phyloP scores from a whole-genome alignment of 1,140 invertebrate species.

The Pristionchus pacificus region DNA sequence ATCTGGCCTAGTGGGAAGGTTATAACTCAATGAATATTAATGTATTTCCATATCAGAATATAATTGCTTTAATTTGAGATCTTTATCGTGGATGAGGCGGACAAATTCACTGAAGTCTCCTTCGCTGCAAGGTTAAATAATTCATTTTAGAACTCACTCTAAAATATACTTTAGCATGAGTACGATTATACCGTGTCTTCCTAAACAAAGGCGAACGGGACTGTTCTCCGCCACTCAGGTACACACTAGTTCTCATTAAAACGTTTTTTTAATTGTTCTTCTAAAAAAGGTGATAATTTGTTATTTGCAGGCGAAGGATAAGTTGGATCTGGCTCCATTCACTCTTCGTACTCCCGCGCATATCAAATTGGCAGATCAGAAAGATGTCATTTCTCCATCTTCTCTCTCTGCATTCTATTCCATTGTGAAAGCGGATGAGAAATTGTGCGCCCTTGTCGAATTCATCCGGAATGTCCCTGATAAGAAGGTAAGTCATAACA shows the following conservation, averaged over 20 bases:
- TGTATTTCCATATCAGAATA: background rate
- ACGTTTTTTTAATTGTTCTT: too few relatives aligned
- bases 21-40: background rate
- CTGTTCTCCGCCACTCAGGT: conserved; percentile 93
- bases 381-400: conserved; percentile 30
- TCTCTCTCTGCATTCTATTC: conserved; percentile 70
- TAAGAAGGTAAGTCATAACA: conserved; percentile 66
- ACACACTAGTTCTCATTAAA: too few relatives aligned
- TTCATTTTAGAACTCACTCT: conserved; percentile 4
- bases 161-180: conserved; percentile 66
- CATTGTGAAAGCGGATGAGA: conserved; percentile 67
- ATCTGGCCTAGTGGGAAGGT: background rate
- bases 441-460: conserved; percentile 71
- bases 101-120: conserved; percentile 83
- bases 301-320: conserved; percentile 71
- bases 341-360: conserved; percentile 89
- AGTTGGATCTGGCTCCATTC: conserved; percentile 82
- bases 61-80: conserved; percentile 69
- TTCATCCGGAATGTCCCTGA: conserved; percentile 69
- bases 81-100: conserved; percentile 92
- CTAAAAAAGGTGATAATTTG: background rate
- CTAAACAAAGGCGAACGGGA: conserved; percentile 86
- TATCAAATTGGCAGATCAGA: conserved; percentile 70
- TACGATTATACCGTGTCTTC: conserved; percentile 82
- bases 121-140: conserved; percentile 69